A percentile compares a stretch with the other conserved stretches of the same genome.
Evolutionary conservation across 2,113 vertebrate species (phyloP).

Genomic region (Morone saxatilis): DNA sequence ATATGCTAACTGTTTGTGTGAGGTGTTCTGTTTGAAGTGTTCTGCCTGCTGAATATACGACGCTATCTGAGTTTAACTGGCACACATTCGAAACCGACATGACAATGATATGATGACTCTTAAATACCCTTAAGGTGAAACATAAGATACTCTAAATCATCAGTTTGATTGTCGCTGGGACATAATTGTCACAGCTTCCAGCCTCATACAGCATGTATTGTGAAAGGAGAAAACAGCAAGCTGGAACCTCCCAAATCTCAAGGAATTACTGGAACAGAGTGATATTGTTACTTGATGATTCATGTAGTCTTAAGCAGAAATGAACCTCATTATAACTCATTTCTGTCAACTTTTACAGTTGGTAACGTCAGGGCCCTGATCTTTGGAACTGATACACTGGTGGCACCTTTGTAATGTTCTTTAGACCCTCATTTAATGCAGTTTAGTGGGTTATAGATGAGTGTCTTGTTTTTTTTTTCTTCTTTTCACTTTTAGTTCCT

Average conservation of each 20-base stretch:
- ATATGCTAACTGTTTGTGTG: slow-evolving; percentile 55
- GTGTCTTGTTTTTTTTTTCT: not conserved
- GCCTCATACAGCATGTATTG: not conserved
- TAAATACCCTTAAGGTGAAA: not conserved
- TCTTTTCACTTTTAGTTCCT: not conserved
- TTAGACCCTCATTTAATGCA: too few species aligned
- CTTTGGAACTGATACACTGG: too few species aligned
- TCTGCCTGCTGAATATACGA: slow-evolving; percentile 17
- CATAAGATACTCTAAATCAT: not conserved
- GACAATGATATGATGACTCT: not conserved
- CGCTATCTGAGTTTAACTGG: slow-evolving; percentile 25
- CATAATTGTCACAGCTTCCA: not conserved
- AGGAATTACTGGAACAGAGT: not conserved
- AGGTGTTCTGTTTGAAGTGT: slow-evolving; percentile 51
- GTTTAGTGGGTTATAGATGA: not conserved
- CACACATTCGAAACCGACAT: slow-evolving; percentile 2
- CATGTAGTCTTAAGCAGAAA: not conserved
- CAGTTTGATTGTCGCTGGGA: not conserved
- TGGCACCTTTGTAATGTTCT: too few species aligned
- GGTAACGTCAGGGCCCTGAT: too few species aligned
- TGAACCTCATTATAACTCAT: not conserved
- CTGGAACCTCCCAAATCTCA: not conserved
- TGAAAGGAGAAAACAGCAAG: not conserved
- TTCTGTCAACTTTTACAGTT: not conserved
- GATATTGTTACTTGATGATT: not conserved